These are phyloP conservation scores for Chaetodon trifasciatus DNA, from an alignment of 2,797 vertebrate species.

Conservation along the genomic window DNA sequence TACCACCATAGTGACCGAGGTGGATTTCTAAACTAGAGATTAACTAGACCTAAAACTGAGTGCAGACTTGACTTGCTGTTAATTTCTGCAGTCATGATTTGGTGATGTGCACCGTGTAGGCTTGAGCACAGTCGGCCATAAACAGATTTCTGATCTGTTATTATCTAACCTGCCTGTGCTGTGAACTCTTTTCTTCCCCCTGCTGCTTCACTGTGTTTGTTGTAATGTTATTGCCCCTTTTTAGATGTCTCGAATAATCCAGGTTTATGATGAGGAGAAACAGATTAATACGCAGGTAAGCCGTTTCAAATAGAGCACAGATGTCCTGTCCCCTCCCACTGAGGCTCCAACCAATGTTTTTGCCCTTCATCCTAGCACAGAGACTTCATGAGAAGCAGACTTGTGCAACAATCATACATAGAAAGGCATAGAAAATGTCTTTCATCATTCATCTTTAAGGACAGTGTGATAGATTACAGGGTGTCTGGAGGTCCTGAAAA, in stretches of 20 bases:
- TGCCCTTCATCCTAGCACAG: conserved; percentile 19
- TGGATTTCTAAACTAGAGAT: background rate
- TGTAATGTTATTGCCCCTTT: conserved; percentile 95
- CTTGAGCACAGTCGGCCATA: conserved; percentile 57
- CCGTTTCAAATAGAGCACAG: conserved; percentile 88
- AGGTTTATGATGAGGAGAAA: conserved; percentile 99
- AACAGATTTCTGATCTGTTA: conserved; percentile 73
- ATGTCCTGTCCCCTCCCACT: conserved; percentile 85
- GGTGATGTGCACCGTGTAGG: conserved; percentile 29
- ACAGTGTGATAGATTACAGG: background rate
- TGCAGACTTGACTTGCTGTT: conserved; percentile 58
- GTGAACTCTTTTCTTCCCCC: conserved; percentile 87
- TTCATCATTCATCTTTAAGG: background rate
- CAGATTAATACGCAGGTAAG: conserved; percentile 99
- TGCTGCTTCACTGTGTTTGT: conserved; percentile 91
- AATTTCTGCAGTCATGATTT: conserved; percentile 43
- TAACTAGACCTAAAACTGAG: background rate
- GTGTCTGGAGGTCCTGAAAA: background rate
- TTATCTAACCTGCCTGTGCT: conserved; percentile 84
- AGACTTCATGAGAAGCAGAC: conserved; percentile 9
- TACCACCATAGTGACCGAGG: background rate
- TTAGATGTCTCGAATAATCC: conserved; percentile 99
- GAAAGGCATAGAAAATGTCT: background rate
- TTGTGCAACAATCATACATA: background rate
- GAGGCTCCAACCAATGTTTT: conserved; percentile 79